Conservation (phyloP, 2,888 invertebrate genomes). For the Drosophila nr. perissopoda region DNA sequence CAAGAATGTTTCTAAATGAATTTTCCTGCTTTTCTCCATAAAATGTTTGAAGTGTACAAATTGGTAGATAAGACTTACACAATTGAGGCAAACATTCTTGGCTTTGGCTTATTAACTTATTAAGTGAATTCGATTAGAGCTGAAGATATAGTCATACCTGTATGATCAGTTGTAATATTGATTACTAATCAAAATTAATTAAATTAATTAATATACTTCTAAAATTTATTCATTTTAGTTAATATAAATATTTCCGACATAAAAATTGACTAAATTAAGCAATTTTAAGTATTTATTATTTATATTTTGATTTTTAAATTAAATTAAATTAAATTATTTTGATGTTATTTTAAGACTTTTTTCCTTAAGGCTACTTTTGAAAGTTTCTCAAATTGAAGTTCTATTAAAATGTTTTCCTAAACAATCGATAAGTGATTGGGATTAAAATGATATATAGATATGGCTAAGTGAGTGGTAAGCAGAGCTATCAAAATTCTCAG, state of each 20-base stretch:
- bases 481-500: slow-evolving; percentile 12
- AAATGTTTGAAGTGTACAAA: background rate
- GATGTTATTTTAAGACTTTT: background rate
- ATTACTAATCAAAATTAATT: background rate
- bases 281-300: background rate
- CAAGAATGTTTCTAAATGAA: background rate
- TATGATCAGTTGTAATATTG: background rate
- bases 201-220: background rate
- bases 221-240: background rate
- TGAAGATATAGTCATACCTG: background rate
- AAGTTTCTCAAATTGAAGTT: background rate
- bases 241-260: background rate
- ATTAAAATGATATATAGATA: slow-evolving; percentile 20
- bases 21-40: background rate
- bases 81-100: background rate
- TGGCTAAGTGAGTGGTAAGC: slow-evolving; percentile 23
- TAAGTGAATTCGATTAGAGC: background rate
- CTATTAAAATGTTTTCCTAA: background rate
- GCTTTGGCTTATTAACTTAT: background rate
- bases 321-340: no score
- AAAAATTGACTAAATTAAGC: background rate
- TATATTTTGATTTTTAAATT: no score
- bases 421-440: slow-evolving; percentile 11
- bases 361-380: background rate
- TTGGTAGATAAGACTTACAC: background rate